Conservation (phyloP, 2,888 invertebrate genomes). For the Sesamia inferens region DNA sequence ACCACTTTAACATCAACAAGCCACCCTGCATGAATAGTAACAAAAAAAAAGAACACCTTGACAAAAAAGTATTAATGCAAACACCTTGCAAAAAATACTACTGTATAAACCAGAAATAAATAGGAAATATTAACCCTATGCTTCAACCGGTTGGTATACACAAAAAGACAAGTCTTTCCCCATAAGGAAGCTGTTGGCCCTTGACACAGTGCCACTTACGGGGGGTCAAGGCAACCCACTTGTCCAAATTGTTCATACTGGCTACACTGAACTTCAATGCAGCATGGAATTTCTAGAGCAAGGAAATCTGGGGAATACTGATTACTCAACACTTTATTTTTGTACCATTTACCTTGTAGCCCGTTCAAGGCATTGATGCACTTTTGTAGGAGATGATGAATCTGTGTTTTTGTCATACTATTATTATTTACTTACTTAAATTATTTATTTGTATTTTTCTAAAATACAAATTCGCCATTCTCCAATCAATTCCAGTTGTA, state of each 20-base stretch:
- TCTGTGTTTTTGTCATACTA: background rate
- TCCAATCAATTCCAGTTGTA: no score
- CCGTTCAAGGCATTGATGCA: slow-evolving; percentile 1
- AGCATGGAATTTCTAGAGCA: slow-evolving; percentile 45
- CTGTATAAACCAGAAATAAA: slow-evolving; percentile 34
- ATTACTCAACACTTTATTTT: slow-evolving; percentile 26
- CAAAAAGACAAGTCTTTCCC: slow-evolving; percentile 59
- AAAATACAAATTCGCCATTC: background rate
- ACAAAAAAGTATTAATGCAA: slow-evolving; percentile 8
- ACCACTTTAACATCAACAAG: background rate
- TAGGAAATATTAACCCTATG: slow-evolving; percentile 44
- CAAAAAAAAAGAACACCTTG: background rate
- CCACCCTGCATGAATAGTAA: background rate
- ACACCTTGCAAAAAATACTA: slow-evolving; percentile 17
- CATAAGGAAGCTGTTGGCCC: slow-evolving; percentile 67
- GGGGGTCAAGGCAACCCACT: slow-evolving; percentile 68
- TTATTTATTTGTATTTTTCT: background rate
- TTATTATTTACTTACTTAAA: background rate
- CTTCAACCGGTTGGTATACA: slow-evolving; percentile 44
- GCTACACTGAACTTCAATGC: slow-evolving; percentile 48
- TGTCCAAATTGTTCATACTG: slow-evolving; percentile 61
- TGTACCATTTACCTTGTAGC: slow-evolving; percentile 23
- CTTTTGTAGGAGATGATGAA: slow-evolving; percentile 1
- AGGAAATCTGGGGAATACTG: slow-evolving; percentile 31
- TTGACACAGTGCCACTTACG: slow-evolving; percentile 68